Base-by-base conservation (phyloP, 1,140 invertebrate genomes). In the Bombus vancouverensis region DNA sequence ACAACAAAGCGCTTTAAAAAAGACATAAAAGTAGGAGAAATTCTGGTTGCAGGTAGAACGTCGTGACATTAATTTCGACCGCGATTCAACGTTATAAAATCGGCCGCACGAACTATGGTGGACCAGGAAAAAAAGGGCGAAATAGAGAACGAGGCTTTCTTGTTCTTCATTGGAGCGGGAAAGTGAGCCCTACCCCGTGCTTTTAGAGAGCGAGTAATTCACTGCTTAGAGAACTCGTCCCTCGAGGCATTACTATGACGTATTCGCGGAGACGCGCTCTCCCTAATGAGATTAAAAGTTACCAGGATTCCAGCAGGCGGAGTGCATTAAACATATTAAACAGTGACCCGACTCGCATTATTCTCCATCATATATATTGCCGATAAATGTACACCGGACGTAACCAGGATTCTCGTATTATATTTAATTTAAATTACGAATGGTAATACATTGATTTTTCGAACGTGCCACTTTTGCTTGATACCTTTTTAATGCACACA, bases 241-340 rank as follows among this genome's bases (percentile, higher is more conserved):
- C 44, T 12, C 0, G 32, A n/a, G n/a, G 13, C 42, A 59, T 71
- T 71, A 44, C 78, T 71, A 59, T 68, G 72, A 70, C 57, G 62
- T 68, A 68, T 68, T 70, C 44, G 65, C 37, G n/a, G 62, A 70
- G 74, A 83, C 47, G 25, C 32, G 34, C 32, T 34, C 8, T 32
- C 15, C 6, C 13, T 78, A 68, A 78, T 57, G 47, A 84, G 47
- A 78, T 84, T 78, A 78, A 84, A 78, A 84, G 75, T 84, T 84
- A 78, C 78, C 59, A 37, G 73, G 22, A 78, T 59, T 47, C 8
- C 62, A 12, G 32, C 12, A 22, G 13, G 12, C 18, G 25, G 8
- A 47, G 59, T 82, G 42, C 81, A 82, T 82, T 82, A 82, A 82
- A 62, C 42, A 75, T 82, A 82, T 82, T 82, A 82, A 82, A 74